Evolutionary conservation across 2,113 vertebrate genomes (phyloP).

Genomic region (Scolopax mira): DNA sequence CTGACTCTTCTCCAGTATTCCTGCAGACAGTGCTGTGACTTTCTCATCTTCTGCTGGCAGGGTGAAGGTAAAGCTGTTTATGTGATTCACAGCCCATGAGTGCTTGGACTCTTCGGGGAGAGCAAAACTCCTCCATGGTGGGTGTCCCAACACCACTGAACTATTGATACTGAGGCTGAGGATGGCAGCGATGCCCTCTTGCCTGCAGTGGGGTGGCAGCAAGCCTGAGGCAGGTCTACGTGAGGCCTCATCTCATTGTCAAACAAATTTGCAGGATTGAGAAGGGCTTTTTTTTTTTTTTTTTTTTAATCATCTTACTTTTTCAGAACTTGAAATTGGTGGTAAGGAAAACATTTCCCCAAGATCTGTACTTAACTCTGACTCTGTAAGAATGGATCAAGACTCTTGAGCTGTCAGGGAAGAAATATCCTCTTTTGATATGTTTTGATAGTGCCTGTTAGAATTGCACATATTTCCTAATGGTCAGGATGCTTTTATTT

Average conservation of each 20-base stretch:
- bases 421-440: neutral
- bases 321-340: neutral
- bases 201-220: neutral
- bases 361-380: neutral
- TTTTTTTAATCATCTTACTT: neutral
- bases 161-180: neutral
- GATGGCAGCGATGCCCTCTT: neutral
- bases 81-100: neutral
- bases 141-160: neutral
- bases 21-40: neutral
- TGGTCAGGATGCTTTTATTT: neutral
- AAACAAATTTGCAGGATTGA: neutral
- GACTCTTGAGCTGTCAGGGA: neutral
- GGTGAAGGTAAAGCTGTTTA: neutral
- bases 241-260: neutral
- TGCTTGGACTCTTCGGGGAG: neutral
- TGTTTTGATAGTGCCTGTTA: neutral
- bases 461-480: neutral
- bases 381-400: neutral
- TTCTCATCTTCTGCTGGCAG: neutral
- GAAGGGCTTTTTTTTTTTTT: neutral
- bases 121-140: neutral
- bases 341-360: neutral
- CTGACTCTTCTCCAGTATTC: neutral
- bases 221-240: accelerated